These are phyloP conservation scores for Stenolophus ochropezus DNA, from an alignment of 2,888 invertebrate species.

Conservation along the genomic window DNA sequence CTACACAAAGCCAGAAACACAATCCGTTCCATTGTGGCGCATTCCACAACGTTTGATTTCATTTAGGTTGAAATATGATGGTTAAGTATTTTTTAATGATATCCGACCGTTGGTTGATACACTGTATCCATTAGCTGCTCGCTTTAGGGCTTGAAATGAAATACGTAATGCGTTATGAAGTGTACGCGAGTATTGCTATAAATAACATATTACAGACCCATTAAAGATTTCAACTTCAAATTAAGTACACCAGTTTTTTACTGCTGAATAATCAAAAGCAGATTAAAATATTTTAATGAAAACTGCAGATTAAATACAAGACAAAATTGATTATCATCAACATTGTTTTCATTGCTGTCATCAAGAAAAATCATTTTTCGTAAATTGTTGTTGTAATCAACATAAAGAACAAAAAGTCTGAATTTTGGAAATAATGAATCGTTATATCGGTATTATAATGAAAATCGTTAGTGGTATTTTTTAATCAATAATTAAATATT, in stretches of 20 bases:
- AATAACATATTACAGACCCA: constrained; percentile 40
- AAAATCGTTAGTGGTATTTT: too few species aligned
- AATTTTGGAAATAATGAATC: too few species aligned
- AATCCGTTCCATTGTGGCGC: background rate
- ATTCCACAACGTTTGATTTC: constrained; percentile 23
- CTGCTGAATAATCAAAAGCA: constrained; percentile 12
- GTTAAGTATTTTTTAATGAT: constrained; percentile 54
- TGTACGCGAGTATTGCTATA: constrained; percentile 24
- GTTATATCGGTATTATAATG: too few species aligned
- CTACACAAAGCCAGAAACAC: background rate
- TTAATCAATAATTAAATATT: too few species aligned
- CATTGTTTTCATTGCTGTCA: background rate
- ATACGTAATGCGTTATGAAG: constrained; percentile 42
- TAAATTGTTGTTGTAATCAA: background rate
- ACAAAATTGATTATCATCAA: background rate
- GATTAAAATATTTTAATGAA: constrained; percentile 35
- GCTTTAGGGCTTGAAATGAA: constrained; percentile 32
- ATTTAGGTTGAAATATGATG: constrained; percentile 34
- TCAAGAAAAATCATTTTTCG: background rate
- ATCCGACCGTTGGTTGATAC: constrained; percentile 35
- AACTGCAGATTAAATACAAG: background rate
- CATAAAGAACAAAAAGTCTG: too few species aligned
- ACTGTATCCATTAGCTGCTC: constrained; percentile 35
- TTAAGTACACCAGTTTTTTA: constrained; percentile 20
- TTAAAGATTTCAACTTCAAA: constrained; percentile 37